Evolutionary conservation across 2,113 vertebrate species (phyloP).

Genomic region (Paramormyrops kingsleyae): DNA sequence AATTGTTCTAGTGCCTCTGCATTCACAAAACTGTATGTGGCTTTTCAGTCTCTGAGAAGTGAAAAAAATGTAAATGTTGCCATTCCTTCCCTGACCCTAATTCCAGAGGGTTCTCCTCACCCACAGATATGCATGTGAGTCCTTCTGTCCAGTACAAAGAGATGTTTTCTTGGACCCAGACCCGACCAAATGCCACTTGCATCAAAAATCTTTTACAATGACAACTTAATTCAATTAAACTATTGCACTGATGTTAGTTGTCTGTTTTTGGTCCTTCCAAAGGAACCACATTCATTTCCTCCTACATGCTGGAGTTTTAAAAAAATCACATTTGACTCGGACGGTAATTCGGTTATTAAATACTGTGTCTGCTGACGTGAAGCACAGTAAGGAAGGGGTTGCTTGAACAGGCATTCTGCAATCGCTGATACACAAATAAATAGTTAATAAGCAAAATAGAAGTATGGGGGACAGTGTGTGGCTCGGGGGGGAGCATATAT

Average conservation of each 20-base stretch:
- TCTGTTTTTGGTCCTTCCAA: neutral
- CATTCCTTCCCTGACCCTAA: neutral
- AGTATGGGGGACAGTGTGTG: neutral
- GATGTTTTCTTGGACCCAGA: neutral
- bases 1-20: too few species aligned
- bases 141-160: neutral
- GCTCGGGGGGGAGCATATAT: neutral
- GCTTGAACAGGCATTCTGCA: neutral
- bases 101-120: neutral
- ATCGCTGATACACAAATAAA: neutral
- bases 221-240: constrained; percentile 1
- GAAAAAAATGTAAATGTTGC: neutral
- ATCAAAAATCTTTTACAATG: neutral
- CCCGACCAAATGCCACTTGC: neutral
- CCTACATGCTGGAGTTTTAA: neutral
- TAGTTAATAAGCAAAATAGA: neutral
- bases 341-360: neutral
- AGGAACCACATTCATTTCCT: constrained; percentile 2
- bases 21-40: neutral
- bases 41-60: neutral
- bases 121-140: neutral
- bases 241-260: neutral
- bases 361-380: neutral
- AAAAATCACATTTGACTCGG: neutral
- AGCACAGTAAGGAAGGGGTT: neutral